Evolutionary conservation across 2,797 vertebrate species (phyloP).

Genomic region (Rhinichthys osculus): DNA sequence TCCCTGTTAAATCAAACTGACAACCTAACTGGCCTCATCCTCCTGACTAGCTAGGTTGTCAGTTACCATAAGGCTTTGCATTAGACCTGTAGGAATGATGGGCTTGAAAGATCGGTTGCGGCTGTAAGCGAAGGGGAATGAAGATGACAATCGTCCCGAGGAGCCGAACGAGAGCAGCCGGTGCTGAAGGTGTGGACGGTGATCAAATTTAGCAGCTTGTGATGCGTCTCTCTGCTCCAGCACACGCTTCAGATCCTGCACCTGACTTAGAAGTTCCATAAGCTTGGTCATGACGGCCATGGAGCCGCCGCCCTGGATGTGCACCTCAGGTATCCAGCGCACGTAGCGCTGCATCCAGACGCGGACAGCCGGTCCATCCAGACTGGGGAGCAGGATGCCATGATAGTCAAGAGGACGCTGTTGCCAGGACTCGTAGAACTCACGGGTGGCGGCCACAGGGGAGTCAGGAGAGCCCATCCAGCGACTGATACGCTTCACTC

Average conservation of each 20-base stretch:
- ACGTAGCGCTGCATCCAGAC: constrained; percentile 89
- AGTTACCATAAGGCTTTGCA: constrained; percentile 81
- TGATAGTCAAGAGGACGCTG: constrained; percentile 82
- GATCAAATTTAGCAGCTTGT: background rate
- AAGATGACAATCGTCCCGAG: constrained; percentile 79
- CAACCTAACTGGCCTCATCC: constrained; percentile 72
- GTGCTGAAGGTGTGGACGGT: constrained; percentile 69
- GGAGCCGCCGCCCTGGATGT: constrained; percentile 82
- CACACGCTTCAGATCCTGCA: constrained; percentile 78
- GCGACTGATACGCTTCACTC: constrained; percentile 86
- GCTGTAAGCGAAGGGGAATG: constrained; percentile 83
- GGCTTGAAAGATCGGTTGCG: constrained; percentile 82
- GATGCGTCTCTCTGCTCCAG: constrained; percentile 68
- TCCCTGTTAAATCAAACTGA: constrained; percentile 62
- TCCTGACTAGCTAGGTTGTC: constrained; percentile 82
- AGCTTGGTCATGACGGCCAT: constrained; percentile 79
- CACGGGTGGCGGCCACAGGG: constrained; percentile 72
- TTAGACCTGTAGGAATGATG: constrained; percentile 81
- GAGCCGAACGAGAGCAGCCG: constrained; percentile 77
- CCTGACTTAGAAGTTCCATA: constrained; percentile 81
- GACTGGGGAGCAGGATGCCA: constrained; percentile 80
- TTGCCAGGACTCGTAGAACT: constrained; percentile 87
- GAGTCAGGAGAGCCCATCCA: constrained; percentile 85
- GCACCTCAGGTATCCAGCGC: constrained; percentile 88
- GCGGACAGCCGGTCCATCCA: constrained; percentile 81